Conservation (phyloP, 2,797 vertebrate genomes). For the Sebastes steindachneri region DNA sequence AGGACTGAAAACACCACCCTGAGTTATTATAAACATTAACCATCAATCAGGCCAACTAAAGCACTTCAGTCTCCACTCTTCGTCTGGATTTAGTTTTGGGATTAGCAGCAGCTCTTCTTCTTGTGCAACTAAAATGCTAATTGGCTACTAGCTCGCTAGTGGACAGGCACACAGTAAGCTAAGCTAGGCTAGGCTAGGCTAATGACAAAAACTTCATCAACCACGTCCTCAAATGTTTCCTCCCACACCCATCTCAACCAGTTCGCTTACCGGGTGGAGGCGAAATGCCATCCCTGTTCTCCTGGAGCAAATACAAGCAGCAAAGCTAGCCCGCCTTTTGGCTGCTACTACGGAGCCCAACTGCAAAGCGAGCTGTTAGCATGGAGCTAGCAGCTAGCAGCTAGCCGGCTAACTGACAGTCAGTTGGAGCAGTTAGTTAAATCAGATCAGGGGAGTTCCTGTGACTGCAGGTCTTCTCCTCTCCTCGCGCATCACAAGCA, state of each 20-base stretch:
- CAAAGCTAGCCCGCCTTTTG: not conserved
- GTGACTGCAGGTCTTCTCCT: constrained; percentile 53
- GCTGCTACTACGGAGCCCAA: constrained; percentile 22
- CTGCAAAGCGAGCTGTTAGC: constrained; percentile 45
- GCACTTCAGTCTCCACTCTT: not conserved
- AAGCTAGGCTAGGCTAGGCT: constrained; percentile 73
- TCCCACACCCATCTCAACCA: constrained; percentile 47
- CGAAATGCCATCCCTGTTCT: constrained; percentile 63
- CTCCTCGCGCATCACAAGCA: constrained; percentile 61
- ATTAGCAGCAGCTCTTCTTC: constrained; percentile 46
- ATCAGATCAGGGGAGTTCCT: constrained; percentile 59
- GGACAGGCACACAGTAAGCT: constrained; percentile 42
- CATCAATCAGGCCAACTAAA: not conserved
- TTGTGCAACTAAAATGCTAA: constrained; percentile 68
- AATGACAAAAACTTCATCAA: constrained; percentile 72
- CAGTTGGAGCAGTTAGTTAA: not conserved
- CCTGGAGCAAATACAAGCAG: constrained; percentile 19
- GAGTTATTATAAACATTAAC: constrained; percentile 21
- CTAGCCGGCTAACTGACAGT: constrained; percentile 79
- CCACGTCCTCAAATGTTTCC: constrained; percentile 46
- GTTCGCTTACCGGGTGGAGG: constrained; percentile 52
- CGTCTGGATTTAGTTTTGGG: constrained; percentile 18
- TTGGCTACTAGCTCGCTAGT: constrained; percentile 63
- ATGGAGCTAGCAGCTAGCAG: constrained; percentile 48
- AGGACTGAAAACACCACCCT: constrained; percentile 27